Evolutionary conservation across 2,888 invertebrate genomes (phyloP), one percentile per base, ranked within the genome.

Genomic region (Agonopterix subpropinquella): DNA sequence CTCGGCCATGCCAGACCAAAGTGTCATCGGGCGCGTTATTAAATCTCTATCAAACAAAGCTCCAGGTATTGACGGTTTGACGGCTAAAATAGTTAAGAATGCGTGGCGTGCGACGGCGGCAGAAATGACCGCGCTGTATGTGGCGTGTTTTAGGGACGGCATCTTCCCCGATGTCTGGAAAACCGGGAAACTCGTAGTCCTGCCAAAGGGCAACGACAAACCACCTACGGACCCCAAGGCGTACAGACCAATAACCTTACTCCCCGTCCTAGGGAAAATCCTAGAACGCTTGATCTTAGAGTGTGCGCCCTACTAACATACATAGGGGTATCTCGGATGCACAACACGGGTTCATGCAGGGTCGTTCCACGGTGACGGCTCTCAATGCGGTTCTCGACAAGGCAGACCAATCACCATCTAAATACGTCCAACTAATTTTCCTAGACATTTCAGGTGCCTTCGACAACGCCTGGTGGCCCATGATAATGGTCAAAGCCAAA

Each of bases 401-500:
- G 37, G n/a, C 37, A 9, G 37, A 9, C 10, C 9, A n/a, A 37
- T 37, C 37, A n/a, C 37, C 4, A 0, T 15, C 37, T 1, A 53
- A 55, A 8, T 70, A 71, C 13, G 58, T 63, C 0, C 61, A 59
- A 41, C 56, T 53, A 0, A 50, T 67, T 0, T 56, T 65, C 8
- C 11, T 67, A 10, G 66, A 71, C 54, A 68, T 68, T 4, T 54
- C 62, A 0, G 66, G 64, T 68, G 37, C 37, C 9, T 37, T 37
- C n/a, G 37, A 37, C n/a, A 37, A 37, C 10, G 37, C 37, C 9
- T 37, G 37, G 37, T 37, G 37, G 37, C 37, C 37, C n/a, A 37
- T 37, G 37, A 9, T 37, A 9, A 10, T 37, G 37, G 10, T 67
- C 65, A 64, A 61, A 51, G 62, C 54, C 2, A 65, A 62, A 49